Percentiles rank a stretch among this genome's conserved stretches.
Conservation (phyloP, 2,113 vertebrate genomes). For the Rhinopithecus roxellana region DNA sequence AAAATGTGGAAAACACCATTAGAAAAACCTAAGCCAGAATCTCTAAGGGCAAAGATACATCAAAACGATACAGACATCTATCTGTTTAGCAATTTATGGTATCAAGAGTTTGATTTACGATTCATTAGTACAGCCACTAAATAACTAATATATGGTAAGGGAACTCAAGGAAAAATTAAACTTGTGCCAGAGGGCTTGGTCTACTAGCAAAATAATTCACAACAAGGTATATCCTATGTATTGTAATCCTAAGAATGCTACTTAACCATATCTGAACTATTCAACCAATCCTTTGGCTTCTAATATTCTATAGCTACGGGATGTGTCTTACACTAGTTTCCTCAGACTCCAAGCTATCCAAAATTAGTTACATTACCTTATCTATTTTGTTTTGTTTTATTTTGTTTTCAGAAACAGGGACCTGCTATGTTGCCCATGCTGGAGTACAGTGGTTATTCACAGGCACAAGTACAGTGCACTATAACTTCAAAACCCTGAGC, state of each 20-base stretch:
- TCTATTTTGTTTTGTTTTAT: background rate
- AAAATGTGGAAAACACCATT: background rate
- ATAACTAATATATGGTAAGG: background rate
- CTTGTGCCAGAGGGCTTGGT: background rate
- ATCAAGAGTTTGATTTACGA: background rate
- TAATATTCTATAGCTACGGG: background rate
- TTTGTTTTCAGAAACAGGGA: background rate
- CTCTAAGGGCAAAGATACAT: background rate
- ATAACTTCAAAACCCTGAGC: background rate
- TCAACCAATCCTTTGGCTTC: background rate
- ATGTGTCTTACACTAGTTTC: slow-evolving; percentile 31
- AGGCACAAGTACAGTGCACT: background rate
- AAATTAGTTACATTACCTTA: background rate
- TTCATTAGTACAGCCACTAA: background rate
- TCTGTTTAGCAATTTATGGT: background rate
- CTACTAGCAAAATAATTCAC: slow-evolving; percentile 16
- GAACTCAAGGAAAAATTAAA: background rate
- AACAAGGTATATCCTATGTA: background rate
- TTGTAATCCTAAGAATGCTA: background rate
- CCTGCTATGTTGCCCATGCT: background rate
- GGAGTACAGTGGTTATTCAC: background rate
- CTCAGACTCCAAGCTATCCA: background rate
- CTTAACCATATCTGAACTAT: background rate
- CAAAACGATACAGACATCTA: background rate
- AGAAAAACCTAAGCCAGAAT: background rate